Conservation (phyloP, 2,113 vertebrate genomes). For the Oplegnathus fasciatus region DNA sequence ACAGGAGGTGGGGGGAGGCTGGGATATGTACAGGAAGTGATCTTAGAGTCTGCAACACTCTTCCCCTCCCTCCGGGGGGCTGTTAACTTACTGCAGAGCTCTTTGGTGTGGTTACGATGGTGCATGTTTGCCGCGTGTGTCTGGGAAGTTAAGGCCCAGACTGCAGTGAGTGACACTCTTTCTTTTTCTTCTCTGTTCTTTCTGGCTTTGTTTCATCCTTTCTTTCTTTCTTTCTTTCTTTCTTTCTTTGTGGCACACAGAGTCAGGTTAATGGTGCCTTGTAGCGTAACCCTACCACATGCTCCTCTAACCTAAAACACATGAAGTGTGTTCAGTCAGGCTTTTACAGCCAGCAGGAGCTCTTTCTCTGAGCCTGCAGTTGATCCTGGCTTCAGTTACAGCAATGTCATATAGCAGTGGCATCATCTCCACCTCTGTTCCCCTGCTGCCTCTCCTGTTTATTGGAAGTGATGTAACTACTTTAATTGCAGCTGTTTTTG, state of each 20-base stretch:
- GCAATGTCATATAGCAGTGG: constrained; percentile 63
- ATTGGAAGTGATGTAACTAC: constrained; percentile 59
- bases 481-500: constrained; percentile 36
- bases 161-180: constrained; percentile 7
- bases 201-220: constrained; percentile 25
- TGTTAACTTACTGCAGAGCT: constrained; percentile 89
- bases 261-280: constrained; percentile 77
- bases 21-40: constrained; percentile 73
- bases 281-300: constrained; percentile 63
- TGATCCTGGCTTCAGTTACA: constrained; percentile 64
- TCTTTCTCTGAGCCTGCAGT: constrained; percentile 33
- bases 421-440: constrained; percentile 48
- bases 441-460: constrained; percentile 43
- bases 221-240: constrained; percentile 23
- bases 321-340: constrained; percentile 52
- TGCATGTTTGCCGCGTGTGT: constrained; percentile 39
- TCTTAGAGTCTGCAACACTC: constrained; percentile 83
- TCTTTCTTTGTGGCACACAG: constrained; percentile 50
- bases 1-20: constrained; percentile 27
- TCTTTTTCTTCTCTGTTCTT: not conserved
- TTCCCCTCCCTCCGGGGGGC: constrained; percentile 65
- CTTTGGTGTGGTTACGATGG: constrained; percentile 82
- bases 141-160: constrained; percentile 5
- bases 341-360: constrained; percentile 37
- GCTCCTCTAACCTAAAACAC: constrained; percentile 79